Evolutionary conservation across 92 coral and sea anemone species (phyloP).

Genomic region (Epizoanthus stellaris): DNA sequence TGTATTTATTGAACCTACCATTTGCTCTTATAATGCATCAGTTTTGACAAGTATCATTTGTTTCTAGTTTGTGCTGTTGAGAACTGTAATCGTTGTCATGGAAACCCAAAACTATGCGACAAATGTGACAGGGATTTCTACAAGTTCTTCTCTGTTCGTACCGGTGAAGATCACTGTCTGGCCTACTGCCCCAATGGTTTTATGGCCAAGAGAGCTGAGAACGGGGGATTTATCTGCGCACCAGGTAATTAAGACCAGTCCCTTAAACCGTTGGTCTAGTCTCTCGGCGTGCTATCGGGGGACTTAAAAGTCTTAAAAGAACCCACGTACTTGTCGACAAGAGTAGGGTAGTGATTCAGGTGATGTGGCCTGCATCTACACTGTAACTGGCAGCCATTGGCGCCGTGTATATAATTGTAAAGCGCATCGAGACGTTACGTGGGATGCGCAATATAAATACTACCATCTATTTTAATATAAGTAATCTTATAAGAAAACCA

Average conservation of each 20-base stretch:
- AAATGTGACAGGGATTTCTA: slow-evolving; percentile 33
- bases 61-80: slow-evolving; percentile 24
- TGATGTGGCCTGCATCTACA: too few species aligned
- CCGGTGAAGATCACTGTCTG: slow-evolving; percentile 17
- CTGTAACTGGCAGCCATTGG: too few species aligned
- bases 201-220: slow-evolving; percentile 20
- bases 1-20: neutral
- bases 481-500: too few species aligned
- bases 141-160: slow-evolving; percentile 30
- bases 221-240: slow-evolving; percentile 31
- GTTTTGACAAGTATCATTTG: neutral
- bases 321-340: neutral
- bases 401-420: too few species aligned
- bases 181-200: slow-evolving; percentile 38
- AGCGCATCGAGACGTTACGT: too few species aligned
- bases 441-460: too few species aligned
- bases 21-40: neutral
- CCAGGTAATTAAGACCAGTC: neutral
- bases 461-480: too few species aligned
- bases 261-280: neutral
- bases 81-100: slow-evolving; percentile 29
- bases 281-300: too few species aligned
- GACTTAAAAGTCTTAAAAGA: neutral
- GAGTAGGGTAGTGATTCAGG: too few species aligned
- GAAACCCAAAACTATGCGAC: slow-evolving; percentile 27